A percentile compares a stretch with the other conserved stretches of the same genome.
phyloP scores from a whole-genome alignment of 1,140 invertebrate species.

The Drosophila subpulchrella region DNA sequence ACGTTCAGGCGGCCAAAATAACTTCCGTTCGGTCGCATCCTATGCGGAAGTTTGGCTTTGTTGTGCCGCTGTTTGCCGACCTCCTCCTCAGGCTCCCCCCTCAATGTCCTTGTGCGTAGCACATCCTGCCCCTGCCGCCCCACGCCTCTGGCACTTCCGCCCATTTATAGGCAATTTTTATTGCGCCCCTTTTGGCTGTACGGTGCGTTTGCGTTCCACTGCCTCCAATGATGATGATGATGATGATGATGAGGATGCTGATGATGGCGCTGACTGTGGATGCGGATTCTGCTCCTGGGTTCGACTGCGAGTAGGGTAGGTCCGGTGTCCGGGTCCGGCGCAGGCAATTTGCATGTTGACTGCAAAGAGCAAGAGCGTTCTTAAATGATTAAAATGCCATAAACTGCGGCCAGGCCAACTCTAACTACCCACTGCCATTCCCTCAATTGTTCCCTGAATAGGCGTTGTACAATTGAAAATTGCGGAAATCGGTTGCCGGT shows the following conservation, averaged over 20 bases:
- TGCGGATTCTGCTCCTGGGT: slow-evolving; percentile 4
- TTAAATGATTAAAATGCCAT: slow-evolving; percentile 81
- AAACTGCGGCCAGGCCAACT: slow-evolving; percentile 51
- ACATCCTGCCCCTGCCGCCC: slow-evolving; percentile 6
- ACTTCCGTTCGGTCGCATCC: slow-evolving; percentile 75
- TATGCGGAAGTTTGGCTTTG: slow-evolving; percentile 73
- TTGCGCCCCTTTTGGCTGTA: slow-evolving; percentile 49
- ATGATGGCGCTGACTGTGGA: slow-evolving; percentile 3
- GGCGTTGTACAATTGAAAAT: slow-evolving; percentile 60
- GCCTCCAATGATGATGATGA: slow-evolving; percentile 22
- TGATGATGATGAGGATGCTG: slow-evolving; percentile 9
- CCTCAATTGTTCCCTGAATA: slow-evolving; percentile 34
- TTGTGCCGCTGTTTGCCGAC: slow-evolving; percentile 45
- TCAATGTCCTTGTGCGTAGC: slow-evolving; percentile 46
- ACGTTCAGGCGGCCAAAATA: slow-evolving; percentile 81
- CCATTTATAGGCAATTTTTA: slow-evolving; percentile 81
- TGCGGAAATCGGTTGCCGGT: slow-evolving; percentile 45
- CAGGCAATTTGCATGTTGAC: slow-evolving; percentile 78
- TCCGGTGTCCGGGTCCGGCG: slow-evolving; percentile 40
- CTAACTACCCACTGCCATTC: neutral
- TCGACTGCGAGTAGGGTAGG: slow-evolving; percentile 19
- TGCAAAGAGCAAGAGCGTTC: slow-evolving; percentile 65
- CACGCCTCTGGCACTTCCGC: slow-evolving; percentile 46
- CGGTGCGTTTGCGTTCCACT: slow-evolving; percentile 20
- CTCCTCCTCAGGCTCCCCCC: too few species aligned